Conservation (phyloP, 2,113 vertebrate genomes). For the Corythornis cristatus region DNA sequence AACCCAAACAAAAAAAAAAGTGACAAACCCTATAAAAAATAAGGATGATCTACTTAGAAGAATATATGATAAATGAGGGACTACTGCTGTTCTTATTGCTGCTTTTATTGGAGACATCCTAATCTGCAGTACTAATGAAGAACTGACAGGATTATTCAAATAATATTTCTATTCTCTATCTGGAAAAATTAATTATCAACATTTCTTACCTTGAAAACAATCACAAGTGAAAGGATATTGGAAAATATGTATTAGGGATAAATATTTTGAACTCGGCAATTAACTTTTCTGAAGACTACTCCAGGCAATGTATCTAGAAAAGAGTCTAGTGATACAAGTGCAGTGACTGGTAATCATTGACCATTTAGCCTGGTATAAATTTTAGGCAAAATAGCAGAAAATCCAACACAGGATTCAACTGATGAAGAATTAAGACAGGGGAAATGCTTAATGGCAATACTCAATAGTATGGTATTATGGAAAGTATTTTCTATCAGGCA, state of each 20-base stretch:
- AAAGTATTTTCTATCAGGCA: background rate
- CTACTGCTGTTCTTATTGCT: background rate
- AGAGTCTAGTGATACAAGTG: background rate
- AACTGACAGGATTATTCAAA: background rate
- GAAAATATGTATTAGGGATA: background rate
- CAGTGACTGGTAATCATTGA: background rate
- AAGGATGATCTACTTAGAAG: background rate
- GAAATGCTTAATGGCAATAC: background rate
- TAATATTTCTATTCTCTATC: background rate
- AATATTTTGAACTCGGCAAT: background rate
- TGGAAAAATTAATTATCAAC: background rate
- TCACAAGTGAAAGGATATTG: background rate
- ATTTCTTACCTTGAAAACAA: background rate
- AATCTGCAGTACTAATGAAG: background rate
- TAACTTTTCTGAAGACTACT: background rate
- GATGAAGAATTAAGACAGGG: background rate
- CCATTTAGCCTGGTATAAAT: background rate
- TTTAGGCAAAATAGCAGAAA: background rate
- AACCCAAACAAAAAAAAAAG: accelerated
- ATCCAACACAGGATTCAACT: background rate
- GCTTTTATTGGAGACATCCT: background rate
- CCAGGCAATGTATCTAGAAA: background rate
- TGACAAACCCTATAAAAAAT: background rate
- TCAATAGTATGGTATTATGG: background rate
- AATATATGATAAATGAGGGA: background rate